These are phyloP conservation scores for Ganaspis sp. DNA, from an alignment of 1,140 invertebrate species.

Conservation along the genomic window DNA sequence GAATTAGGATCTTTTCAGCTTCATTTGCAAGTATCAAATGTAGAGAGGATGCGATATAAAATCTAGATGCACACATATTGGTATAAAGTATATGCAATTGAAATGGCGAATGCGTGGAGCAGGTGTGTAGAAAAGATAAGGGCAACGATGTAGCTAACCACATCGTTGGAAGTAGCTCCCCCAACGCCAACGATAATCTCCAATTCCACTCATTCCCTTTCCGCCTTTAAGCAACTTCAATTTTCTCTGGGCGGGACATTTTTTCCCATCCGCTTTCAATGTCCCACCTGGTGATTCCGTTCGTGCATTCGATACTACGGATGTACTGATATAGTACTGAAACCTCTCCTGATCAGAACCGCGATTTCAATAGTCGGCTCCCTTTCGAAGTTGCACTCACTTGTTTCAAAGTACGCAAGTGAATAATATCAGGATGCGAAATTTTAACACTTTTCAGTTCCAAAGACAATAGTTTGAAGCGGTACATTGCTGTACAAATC, in stretches of 20 bases:
- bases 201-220: slow-evolving; percentile 15
- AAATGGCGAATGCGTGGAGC: slow-evolving; percentile 32
- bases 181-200: slow-evolving; percentile 44
- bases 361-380: background rate
- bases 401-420: no score
- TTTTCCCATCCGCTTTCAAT: background rate
- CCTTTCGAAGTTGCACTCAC: background rate
- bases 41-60: background rate
- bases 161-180: slow-evolving; percentile 39
- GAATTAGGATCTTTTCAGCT: background rate
- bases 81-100: slow-evolving; percentile 1
- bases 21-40: background rate
- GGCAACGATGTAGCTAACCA: slow-evolving; percentile 50
- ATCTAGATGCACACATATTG: background rate
- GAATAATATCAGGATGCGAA: no score
- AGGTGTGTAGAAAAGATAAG: slow-evolving; percentile 50
- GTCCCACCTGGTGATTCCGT: slow-evolving; percentile 22
- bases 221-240: background rate
- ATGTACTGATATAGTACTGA: background rate
- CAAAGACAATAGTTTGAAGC: no score
- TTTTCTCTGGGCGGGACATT: slow-evolving; percentile 17
- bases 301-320: background rate
- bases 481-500: no score
- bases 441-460: no score
- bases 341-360: no score